These are phyloP conservation scores for Meda fulgida DNA, from an alignment of 2,797 vertebrate species.

Conservation along the genomic window DNA sequence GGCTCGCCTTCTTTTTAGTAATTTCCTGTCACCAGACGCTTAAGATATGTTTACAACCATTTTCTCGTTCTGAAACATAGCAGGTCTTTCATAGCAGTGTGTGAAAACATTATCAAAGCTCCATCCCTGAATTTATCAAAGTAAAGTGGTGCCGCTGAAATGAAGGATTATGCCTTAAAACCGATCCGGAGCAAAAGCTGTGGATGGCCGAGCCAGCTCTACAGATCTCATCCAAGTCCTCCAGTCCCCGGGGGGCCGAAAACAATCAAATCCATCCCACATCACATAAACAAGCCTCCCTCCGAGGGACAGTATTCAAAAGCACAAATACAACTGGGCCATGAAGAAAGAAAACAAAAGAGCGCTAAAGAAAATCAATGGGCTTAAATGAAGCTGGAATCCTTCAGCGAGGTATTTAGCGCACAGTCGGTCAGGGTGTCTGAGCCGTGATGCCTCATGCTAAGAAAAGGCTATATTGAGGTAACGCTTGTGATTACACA, in stretches of 20 bases:
- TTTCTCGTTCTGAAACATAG: constrained; percentile 41
- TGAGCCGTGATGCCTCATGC: constrained; percentile 29
- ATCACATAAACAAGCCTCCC: constrained; percentile 53
- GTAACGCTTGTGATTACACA: constrained; percentile 35
- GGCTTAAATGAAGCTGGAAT: constrained; percentile 48
- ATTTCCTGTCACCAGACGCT: constrained; percentile 1
- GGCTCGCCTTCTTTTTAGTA: neutral
- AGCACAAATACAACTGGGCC: constrained; percentile 46
- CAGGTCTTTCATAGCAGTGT: constrained; percentile 19
- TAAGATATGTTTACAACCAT: constrained; percentile 44
- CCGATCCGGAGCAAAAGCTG: constrained; percentile 33
- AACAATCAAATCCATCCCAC: constrained; percentile 52
- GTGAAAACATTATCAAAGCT: constrained; percentile 38
- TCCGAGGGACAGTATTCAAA: constrained; percentile 48
- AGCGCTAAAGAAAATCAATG: constrained; percentile 43
- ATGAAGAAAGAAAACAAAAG: constrained; percentile 53
- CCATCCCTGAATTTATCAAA: constrained; percentile 49
- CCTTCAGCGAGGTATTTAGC: constrained; percentile 34
- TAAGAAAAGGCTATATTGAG: constrained; percentile 35
- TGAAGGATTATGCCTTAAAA: constrained; percentile 45
- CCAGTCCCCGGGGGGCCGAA: constrained; percentile 28
- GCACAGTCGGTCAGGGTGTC: constrained; percentile 43
- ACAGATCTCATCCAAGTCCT: constrained; percentile 40
- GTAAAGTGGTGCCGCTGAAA: constrained; percentile 42
- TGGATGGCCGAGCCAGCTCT: constrained; percentile 27